These are phyloP conservation scores for Loris lydekkerianus DNA, from an alignment of 2,797 vertebrate genomes.

Conservation along the genomic window DNA sequence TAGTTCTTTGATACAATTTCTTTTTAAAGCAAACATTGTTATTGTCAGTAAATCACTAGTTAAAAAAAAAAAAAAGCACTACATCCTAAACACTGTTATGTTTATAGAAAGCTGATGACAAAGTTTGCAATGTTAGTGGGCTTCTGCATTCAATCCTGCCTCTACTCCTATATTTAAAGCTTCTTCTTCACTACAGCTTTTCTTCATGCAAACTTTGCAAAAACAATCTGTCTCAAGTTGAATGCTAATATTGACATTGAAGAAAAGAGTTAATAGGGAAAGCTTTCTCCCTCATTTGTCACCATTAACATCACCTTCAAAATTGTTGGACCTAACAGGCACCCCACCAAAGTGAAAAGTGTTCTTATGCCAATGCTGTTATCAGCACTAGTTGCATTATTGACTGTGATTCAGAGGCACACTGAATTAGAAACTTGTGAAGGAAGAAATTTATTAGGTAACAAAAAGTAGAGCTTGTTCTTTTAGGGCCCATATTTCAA, in stretches of 20 bases:
- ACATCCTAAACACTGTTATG: neutral
- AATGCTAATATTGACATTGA: neutral
- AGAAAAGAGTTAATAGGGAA: neutral
- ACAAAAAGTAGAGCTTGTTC: constrained; percentile 20
- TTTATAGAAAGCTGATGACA: neutral
- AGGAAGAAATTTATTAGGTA: constrained; percentile 55
- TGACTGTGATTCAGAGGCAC: constrained; percentile 50
- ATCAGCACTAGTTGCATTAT: neutral
- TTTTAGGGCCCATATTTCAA: constrained; percentile 8
- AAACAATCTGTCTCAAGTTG: neutral
- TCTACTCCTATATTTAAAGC: neutral
- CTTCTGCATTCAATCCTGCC: neutral
- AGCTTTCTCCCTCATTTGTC: neutral
- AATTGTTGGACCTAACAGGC: constrained; percentile 10
- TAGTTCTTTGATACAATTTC: neutral
- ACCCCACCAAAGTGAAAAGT: constrained; percentile 58
- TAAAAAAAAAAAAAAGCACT: neutral
- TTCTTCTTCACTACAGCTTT: neutral
- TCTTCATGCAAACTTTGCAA: neutral
- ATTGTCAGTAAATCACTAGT: neutral
- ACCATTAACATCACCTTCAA: constrained; percentile 38
- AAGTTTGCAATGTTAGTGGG: neutral
- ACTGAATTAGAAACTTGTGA: constrained; percentile 53
- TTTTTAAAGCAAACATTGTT: constrained; percentile 28
- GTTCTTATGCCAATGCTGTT: neutral